Evolutionary conservation across 2,113 vertebrate species (phyloP).

Genomic region (Oxyruncus cristatus): DNA sequence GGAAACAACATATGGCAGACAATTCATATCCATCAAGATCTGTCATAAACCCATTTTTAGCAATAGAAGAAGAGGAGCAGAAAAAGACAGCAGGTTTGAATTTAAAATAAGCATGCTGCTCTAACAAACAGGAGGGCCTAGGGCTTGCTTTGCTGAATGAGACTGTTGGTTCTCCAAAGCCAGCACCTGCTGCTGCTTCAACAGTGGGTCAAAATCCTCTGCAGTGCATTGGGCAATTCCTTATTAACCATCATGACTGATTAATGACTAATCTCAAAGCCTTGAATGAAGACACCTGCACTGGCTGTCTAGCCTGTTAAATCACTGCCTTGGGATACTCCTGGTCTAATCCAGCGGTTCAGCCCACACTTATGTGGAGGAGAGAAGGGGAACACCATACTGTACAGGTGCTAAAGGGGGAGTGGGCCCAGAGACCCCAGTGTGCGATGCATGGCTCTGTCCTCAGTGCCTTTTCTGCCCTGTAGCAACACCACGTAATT

Average conservation of each 20-base stretch:
- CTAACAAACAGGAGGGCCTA: not conserved
- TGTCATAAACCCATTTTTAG: slow-evolving; percentile 45
- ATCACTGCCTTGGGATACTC: not conserved
- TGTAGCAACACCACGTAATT: not conserved
- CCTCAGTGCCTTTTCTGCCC: not conserved
- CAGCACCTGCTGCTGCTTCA: not conserved
- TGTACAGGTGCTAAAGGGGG: not conserved
- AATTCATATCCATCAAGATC: slow-evolving; percentile 55
- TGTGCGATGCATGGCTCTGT: not conserved
- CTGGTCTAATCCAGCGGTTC: not conserved
- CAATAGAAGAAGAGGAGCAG: not conserved
- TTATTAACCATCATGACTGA: not conserved
- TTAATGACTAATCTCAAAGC: not conserved
- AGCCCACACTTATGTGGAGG: not conserved
- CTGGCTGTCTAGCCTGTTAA: not conserved
- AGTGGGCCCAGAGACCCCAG: not conserved
- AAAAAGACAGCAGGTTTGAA: slow-evolving; percentile 30
- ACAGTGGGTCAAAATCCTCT: not conserved
- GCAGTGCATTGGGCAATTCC: not conserved
- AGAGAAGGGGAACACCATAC: not conserved
- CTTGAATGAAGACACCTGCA: not conserved
- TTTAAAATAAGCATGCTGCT: not conserved
- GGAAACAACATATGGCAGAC: slow-evolving; percentile 52
- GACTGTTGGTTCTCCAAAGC: not conserved
- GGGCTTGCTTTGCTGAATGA: not conserved